These are phyloP conservation scores for Marisa cornuarietis DNA, from an alignment of 1,140 invertebrate genomes.

Conservation along the genomic window DNA sequence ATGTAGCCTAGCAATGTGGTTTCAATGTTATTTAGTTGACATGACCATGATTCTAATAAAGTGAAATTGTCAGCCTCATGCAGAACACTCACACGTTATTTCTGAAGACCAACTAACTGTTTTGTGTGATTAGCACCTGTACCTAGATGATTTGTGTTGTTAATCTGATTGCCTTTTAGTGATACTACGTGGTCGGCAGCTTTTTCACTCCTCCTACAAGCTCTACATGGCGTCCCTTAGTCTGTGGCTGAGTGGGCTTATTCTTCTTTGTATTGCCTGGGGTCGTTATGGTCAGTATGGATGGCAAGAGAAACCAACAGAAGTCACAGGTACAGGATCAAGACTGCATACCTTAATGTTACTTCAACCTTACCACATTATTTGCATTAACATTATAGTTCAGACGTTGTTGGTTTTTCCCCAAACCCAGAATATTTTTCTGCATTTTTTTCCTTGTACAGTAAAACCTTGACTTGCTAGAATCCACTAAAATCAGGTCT, in stretches of 20 bases:
- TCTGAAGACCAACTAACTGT: no score
- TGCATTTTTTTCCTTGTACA: no score
- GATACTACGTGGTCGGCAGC: slow-evolving; percentile 77
- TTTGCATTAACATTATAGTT: no score
- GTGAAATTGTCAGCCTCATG: not conserved
- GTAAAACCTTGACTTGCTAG: no score
- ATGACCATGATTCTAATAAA: not conserved
- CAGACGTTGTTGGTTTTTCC: no score
- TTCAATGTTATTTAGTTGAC: not conserved
- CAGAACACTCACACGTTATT: not conserved
- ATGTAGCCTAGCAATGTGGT: not conserved
- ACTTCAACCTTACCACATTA: not conserved
- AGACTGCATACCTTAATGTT: not conserved
- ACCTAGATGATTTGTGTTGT: not conserved
- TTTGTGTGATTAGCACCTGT: not conserved
- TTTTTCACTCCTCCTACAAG: slow-evolving; percentile 89
- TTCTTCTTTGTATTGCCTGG: slow-evolving; percentile 75
- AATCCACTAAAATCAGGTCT: no score
- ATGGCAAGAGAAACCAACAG: slow-evolving; percentile 69
- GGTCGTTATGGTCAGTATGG: slow-evolving; percentile 79
- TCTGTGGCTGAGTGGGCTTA: slow-evolving; percentile 72
- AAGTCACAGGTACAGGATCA: slow-evolving; percentile 71
- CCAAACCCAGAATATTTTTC: no score
- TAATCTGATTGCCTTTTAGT: slow-evolving; percentile 62
- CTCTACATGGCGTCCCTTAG: slow-evolving; percentile 80